These are phyloP conservation scores for Dryoscopus gambensis DNA, from an alignment of 2,113 vertebrate species.

Conservation along the genomic window DNA sequence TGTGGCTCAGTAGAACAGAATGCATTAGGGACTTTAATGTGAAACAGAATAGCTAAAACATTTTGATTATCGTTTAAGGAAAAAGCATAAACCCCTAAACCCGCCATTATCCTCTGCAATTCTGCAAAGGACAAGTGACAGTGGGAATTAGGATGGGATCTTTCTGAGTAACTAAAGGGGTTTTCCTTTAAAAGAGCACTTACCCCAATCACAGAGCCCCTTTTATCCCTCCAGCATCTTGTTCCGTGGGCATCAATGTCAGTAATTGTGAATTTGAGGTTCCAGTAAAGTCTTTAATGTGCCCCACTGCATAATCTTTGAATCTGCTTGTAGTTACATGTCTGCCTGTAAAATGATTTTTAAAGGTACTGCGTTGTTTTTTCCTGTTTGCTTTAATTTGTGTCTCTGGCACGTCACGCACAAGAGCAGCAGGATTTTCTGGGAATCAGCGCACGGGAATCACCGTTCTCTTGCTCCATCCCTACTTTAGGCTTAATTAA, in stretches of 20 bases:
- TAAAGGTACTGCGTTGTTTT: not conserved
- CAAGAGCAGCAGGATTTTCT: not conserved
- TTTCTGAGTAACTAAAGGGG: not conserved
- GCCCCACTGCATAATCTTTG: not conserved
- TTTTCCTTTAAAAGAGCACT: not conserved
- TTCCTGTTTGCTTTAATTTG: not conserved
- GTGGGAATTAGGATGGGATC: not conserved
- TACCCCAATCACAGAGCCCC: not conserved
- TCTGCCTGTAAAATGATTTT: not conserved
- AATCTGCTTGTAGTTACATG: not conserved
- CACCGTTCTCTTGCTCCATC: not conserved
- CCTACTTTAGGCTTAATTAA: not conserved
- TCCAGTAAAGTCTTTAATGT: not conserved
- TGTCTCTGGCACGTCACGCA: not conserved
- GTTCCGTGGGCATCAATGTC: not conserved
- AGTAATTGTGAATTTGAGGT: not conserved
- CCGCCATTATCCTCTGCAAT: not conserved
- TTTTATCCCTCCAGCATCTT: not conserved
- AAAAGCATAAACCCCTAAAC: not conserved
- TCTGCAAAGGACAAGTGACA: not conserved
- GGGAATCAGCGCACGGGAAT: not conserved
- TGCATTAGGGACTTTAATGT: slow-evolving; percentile 20
- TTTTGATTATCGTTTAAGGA: slow-evolving; percentile 35
- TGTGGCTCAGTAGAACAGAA: slow-evolving; percentile 54
- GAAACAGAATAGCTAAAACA: slow-evolving; percentile 29